Conservation (phyloP, 2,797 vertebrate species). For the Neopelma chrysocephalum region DNA sequence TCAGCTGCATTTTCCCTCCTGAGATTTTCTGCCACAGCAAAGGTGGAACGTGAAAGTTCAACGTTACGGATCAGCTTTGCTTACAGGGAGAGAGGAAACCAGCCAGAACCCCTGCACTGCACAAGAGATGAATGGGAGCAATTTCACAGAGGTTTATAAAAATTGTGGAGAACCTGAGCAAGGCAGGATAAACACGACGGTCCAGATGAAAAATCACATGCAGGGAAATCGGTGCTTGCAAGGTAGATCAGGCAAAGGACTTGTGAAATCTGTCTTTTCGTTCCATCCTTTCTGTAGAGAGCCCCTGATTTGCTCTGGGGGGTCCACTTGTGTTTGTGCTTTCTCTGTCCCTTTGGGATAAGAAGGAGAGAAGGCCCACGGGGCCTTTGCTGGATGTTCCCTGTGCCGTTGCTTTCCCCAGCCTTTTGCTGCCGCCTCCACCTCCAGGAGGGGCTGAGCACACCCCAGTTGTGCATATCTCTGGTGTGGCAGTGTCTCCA, state of each 20-base stretch:
- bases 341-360: neutral
- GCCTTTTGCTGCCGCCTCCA: neutral
- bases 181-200: neutral
- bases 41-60: neutral
- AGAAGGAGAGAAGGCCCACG: neutral
- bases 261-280: neutral
- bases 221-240: neutral
- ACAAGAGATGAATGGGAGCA: neutral
- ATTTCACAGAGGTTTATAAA: neutral
- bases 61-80: neutral
- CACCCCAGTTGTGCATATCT: neutral
- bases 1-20: neutral
- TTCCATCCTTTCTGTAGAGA: neutral
- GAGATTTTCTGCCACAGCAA: neutral
- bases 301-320: accelerated
- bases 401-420: neutral
- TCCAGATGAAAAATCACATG: neutral
- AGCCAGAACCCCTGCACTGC: neutral
- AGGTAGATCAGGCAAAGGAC: neutral
- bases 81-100: neutral
- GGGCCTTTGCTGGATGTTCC: neutral
- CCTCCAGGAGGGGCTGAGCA: neutral
- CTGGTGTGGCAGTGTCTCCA: accelerated
- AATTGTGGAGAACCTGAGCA: neutral
- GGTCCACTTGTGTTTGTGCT: neutral